Evolutionary conservation across 2,888 invertebrate genomes (phyloP), one percentile per base, ranked within the genome.

Genomic region (Paralinhomoeus sp.): DNA sequence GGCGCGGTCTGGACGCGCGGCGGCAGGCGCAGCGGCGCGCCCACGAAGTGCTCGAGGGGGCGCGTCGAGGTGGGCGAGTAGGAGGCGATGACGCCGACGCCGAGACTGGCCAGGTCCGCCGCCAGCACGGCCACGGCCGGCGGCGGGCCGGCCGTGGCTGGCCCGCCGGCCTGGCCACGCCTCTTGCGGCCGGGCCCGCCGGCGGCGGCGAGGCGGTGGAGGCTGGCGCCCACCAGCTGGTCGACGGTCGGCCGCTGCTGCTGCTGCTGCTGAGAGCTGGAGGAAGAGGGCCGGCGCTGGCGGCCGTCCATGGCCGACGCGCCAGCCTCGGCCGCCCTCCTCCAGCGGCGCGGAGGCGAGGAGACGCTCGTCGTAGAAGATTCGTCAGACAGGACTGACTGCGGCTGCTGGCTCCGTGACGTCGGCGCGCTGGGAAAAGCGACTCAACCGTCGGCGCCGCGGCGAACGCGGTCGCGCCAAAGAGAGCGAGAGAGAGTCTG

Each of bases 41-140:
- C 21, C 18, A 20, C 35, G 42, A 22, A 18, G 13, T 40, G 41
- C 43, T 42, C 33, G 21, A 15, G 40, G 20, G 43, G 35, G 39
- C 48, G 40, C 45, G 48, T 50, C 49, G 55, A 52, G 51, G 51
- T 54, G 46, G 50, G 54, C 53, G 50, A 15, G 42, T 24, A 1
- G 52, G 49, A 3, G 49, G 42, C 42, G 23, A 35, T 35, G n/a
- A 42, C 5, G n/a, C 42, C 34, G 24, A 33, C 20, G 23, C 37
- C 42, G 13, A 24, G 13, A 15, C 24, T 13, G 17, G 36, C 36
- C 34, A 42, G 24, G 15, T 35, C 24, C 3, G 42, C 42, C 5
- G 12, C 20, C 9, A 15, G 5, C 13, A 7, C 18, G 40, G 22
- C 22, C 21, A 22, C 15, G 9, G 7, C 37, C 7, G 22, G 22